Conservation (phyloP, 2,113 vertebrate genomes). For the Poeciliopsis retropinna region DNA sequence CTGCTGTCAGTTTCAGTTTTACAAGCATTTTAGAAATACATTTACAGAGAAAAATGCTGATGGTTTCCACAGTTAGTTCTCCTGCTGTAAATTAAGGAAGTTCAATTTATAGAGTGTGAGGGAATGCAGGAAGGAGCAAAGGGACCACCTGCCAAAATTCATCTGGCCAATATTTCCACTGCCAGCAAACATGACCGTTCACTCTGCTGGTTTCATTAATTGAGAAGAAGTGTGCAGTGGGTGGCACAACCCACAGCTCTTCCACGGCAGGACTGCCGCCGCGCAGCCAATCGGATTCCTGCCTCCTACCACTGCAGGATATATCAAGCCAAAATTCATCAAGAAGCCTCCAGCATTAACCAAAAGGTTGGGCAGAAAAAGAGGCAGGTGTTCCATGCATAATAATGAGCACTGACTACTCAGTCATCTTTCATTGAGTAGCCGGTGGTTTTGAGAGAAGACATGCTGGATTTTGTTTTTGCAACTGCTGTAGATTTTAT, state of each 20-base stretch:
- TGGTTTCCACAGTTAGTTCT: too few species aligned
- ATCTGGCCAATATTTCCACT: constrained; percentile 56
- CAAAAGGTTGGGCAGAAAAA: constrained; percentile 20
- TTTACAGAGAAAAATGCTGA: neutral
- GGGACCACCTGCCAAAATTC: constrained; percentile 63
- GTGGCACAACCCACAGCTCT: constrained; percentile 37
- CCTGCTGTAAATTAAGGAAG: neutral
- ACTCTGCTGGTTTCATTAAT: constrained; percentile 54
- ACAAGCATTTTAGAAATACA: neutral
- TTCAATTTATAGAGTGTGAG: constrained; percentile 13
- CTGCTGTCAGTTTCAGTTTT: neutral
- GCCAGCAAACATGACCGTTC: constrained; percentile 36
- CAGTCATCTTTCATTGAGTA: constrained; percentile 16
- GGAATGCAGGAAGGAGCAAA: constrained; percentile 24
- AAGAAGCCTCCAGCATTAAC: constrained; percentile 39
- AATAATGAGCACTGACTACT: constrained; percentile 31
- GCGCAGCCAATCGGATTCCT: constrained; percentile 47
- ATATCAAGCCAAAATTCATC: constrained; percentile 36
- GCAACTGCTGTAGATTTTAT: constrained; percentile 33
- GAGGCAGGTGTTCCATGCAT: constrained; percentile 42
- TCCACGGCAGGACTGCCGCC: constrained; percentile 21
- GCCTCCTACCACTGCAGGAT: constrained; percentile 22
- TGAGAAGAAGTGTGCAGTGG: constrained; percentile 45
- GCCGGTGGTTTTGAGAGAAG: constrained; percentile 16
- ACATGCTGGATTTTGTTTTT: constrained; percentile 13